phyloP scores from a whole-genome alignment of 2,888 invertebrate species.

The Cabera pusaria region DNA sequence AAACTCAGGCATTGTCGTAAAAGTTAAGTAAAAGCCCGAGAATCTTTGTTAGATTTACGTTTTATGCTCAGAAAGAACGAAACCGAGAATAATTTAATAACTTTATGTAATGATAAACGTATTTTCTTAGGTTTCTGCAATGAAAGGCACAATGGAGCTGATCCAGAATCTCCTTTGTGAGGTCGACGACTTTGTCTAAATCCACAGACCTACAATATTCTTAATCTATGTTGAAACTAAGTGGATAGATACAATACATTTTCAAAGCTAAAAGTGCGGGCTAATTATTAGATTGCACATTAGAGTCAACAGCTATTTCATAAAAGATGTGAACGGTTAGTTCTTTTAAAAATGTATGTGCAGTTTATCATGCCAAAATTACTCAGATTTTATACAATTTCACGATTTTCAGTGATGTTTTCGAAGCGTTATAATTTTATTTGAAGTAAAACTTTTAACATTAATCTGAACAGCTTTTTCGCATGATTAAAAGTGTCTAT shows the following conservation, averaged over 20 bases:
- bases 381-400: slow-evolving; percentile 11
- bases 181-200: slow-evolving; percentile 18
- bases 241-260: too few species aligned
- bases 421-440: too few species aligned
- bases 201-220: too few species aligned
- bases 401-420: too few species aligned
- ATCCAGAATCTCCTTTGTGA: slow-evolving; percentile 20
- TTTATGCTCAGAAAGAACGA: slow-evolving; percentile 50
- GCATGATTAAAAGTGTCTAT: too few species aligned
- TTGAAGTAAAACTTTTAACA: too few species aligned
- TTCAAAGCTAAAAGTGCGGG: too few species aligned
- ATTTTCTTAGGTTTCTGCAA: slow-evolving; percentile 34
- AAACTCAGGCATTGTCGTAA: slow-evolving; percentile 65
- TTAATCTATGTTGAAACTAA: too few species aligned
- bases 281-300: slow-evolving; percentile 22
- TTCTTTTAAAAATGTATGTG: slow-evolving; percentile 1
- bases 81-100: slow-evolving; percentile 50
- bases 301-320: slow-evolving; percentile 14
- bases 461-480: too few species aligned
- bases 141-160: slow-evolving; percentile 27
- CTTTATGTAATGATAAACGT: slow-evolving; percentile 45
- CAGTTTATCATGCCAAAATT: slow-evolving; percentile 4
- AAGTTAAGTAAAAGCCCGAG: slow-evolving; percentile 61
- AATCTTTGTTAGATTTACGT: slow-evolving; percentile 66
- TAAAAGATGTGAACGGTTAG: slow-evolving; percentile 5